Evolutionary conservation across 64 coral and sea anemone species (phyloP).

Genomic region (Montipora cactus): DNA sequence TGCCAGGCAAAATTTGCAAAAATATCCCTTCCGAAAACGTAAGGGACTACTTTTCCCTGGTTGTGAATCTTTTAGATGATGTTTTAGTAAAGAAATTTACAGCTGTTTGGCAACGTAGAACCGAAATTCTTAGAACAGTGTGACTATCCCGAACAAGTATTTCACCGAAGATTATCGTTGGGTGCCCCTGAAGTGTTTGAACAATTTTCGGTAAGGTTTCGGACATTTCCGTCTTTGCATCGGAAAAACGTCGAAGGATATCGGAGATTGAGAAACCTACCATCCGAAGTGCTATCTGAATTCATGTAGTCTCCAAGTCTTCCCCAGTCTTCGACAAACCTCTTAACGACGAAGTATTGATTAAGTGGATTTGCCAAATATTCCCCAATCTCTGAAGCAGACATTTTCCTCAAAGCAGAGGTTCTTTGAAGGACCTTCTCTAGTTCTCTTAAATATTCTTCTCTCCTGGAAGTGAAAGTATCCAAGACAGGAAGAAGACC

Average conservation of each 20-base stretch:
- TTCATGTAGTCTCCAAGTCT: conserved; percentile 22
- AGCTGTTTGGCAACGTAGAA: too few relatives aligned
- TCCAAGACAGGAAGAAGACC: conserved; percentile 3
- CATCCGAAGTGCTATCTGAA: conserved; percentile 9
- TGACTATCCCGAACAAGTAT: too few relatives aligned
- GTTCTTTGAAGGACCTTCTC: conserved; percentile 33
- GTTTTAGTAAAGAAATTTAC: too few relatives aligned
- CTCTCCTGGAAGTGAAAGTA: conserved; percentile 24
- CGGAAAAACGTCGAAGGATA: neutral
- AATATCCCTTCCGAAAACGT: too few relatives aligned
- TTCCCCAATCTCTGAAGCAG: conserved; percentile 32
- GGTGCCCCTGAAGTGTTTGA: neutral
- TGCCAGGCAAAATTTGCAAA: too few relatives aligned
- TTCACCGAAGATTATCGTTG: too few relatives aligned
- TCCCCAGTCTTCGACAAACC: conserved; percentile 61
- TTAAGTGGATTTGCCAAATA: conserved; percentile 70
- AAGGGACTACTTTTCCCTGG: too few relatives aligned
- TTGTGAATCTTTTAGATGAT: too few relatives aligned
- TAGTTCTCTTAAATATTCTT: conserved; percentile 35
- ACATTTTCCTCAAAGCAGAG: conserved; percentile 9
- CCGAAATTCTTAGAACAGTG: too few relatives aligned
- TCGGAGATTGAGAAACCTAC: conserved; percentile 7
- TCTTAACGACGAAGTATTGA: conserved; percentile 54
- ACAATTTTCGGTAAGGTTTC: neutral
- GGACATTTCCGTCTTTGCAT: neutral